Evolutionary conservation across 2,113 vertebrate genomes (phyloP), one percentile per base, ranked within the genome.

Genomic region (Cryptomyrus ogoouensis): DNA sequence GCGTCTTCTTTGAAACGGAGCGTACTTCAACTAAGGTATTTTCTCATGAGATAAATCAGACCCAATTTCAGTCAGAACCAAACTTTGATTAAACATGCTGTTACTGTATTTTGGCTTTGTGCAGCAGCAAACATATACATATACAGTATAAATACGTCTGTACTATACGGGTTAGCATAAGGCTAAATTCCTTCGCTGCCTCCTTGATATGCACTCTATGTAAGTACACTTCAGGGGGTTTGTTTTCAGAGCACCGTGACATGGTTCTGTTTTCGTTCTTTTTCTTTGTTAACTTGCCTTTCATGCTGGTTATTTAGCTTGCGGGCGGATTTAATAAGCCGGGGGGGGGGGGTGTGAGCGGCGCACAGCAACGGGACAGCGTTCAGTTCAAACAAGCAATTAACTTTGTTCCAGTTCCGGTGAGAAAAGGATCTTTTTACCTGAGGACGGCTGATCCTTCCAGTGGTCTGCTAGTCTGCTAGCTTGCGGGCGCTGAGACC

Each of bases 281-380:
- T 83, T 83, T 21, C n/a, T 53, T 19, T 80, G 80, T 83, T 83
- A 42, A 83, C 80, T 83, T 84, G 24, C 42, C 39, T 84, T 84
- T 84, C 83, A 84, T 47, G 39, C 24, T n/a, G 42, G 83, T 47
- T 84, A 46, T 84, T 84, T 47, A 24, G 83, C 83, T 84, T 24
- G n/a, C 24, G 39, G 83, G 83, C 3, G 24, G 83, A 84, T 84
- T 84, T 84, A 84, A 83, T 83, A 83, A 46, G 31, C 42, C 42
- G 21, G 35, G 62, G 62, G 44, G 6, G 10, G 35, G 35, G 35
- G 31, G 1, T 7, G 15, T 42, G 77, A 83, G 77, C 3, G 2
- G 12, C 19, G 2, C 39, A 3, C 7, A 83, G 42, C 39, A 8
- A 46, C 19, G 5, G 42, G 42, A 7, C 39, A 7, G 39, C 7